Base-by-base conservation (phyloP, 2,888 invertebrate genomes). In the Apamea crenata region DNA sequence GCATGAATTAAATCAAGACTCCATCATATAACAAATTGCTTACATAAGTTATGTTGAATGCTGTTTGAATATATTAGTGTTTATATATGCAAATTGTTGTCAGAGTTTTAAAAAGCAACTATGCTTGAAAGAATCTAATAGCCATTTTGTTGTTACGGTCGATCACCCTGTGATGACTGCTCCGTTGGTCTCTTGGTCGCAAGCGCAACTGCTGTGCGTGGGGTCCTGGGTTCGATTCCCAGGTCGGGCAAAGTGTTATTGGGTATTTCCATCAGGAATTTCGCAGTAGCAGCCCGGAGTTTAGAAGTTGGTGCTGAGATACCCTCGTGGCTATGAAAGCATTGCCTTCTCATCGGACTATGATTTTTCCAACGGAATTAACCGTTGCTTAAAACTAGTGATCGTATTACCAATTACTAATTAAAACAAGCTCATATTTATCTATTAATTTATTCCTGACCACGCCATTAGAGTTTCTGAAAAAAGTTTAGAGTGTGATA, bases 1-100 rank as follows among this genome's bases (percentile, higher is more conserved):
- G 73, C 83, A 79, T 83, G 70, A 85, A 83, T 83, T 89, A 89
- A 80, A 85, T 83, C 77, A 80, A 65, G 69, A 79, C 83, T 80
- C 65, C 59, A 77, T 81, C 85, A 79, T 78, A 83, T 77, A 85
- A 74, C 82, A 84, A 80, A 87, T 81, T 82, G 87, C 78, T 74
- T 73, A 63, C 77, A 82, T 87, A 81, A 56, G 74, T 89, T 77
- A 85, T 81, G 76, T 83, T 76, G 67, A 78, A 81, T 80, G 59
- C 67, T 67, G 70, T 77, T 81, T 69, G 83, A 81, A 87, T 87
- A 82, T 53, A 81, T 85, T 81, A 82, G 44, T 73, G 44, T 73
- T 74, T 75, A 82, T 84, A 70, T 82, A 84, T 84, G 79, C 67
- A 72, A 78, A 88, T 84, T 78, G 53, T 65, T 40, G 44, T 65